A percentile compares a stretch with the other conserved stretches of the same genome.
Evolutionary conservation across 2,888 invertebrate species (phyloP).

Genomic region (Volucella inanis): DNA sequence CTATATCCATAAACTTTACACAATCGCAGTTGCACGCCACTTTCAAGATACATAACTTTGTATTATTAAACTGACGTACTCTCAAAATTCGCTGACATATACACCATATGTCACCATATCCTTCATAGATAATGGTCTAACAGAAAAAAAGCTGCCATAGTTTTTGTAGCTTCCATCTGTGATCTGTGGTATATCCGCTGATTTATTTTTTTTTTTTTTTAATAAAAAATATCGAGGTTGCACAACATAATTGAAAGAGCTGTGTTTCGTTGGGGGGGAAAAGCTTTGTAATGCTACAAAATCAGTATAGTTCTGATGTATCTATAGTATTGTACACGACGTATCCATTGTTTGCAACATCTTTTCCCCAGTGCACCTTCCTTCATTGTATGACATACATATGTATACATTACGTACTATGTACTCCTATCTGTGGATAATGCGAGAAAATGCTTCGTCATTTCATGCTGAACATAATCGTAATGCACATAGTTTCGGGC

Average conservation of each 20-base stretch:
- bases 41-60: conserved; percentile 38
- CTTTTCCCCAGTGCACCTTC: not conserved
- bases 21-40: not conserved
- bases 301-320: conserved; percentile 49
- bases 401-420: not conserved
- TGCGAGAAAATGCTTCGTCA: conserved; percentile 69
- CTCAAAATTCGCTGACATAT: conserved; percentile 47
- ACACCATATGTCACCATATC: no score
- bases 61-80: conserved; percentile 36
- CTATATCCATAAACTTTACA: not conserved
- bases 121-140: conserved; percentile 60
- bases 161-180: conserved; percentile 22
- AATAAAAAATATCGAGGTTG: conserved; percentile 69
- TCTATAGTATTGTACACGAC: conserved; percentile 27
- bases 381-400: not conserved
- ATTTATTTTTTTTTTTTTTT: conserved; percentile 41
- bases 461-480: conserved; percentile 64
- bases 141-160: conserved; percentile 24
- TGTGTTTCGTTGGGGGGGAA: conserved; percentile 58
- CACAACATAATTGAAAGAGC: conserved; percentile 67
- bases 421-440: conserved; percentile 48
- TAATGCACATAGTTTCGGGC: conserved; percentile 24
- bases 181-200: conserved; percentile 44
- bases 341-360: conserved; percentile 62
- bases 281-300: conserved; percentile 60